A percentile compares a stretch with the other conserved stretches of the same genome.
Conservation (phyloP, 2,113 vertebrate species). For the Rhizomys pruinosus region DNA sequence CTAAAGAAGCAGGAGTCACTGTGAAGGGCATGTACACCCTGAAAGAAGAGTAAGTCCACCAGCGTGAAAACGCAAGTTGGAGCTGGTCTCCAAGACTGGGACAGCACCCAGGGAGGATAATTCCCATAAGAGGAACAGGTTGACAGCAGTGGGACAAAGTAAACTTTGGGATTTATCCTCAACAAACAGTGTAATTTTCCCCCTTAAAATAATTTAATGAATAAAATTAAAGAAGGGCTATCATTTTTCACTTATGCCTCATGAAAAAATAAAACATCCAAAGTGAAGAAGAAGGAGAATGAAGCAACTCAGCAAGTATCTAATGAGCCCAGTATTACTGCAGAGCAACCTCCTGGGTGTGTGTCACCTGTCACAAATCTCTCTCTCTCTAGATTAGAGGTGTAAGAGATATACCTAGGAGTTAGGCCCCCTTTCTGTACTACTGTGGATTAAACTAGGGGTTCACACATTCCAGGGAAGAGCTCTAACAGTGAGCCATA, state of each 20-base stretch:
- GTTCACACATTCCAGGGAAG: neutral
- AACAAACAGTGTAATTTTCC: neutral
- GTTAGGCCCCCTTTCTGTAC: neutral
- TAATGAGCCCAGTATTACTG: neutral
- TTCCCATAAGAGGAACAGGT: rapidly evolving
- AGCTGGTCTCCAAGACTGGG: no score
- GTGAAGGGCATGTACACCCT: neutral
- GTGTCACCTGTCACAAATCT: neutral
- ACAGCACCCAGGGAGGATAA: neutral
- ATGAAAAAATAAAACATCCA: neutral
- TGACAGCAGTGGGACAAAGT: neutral
- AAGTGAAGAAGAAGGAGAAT: neutral
- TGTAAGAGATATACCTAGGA: neutral
- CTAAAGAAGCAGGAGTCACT: neutral
- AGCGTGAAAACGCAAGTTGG: neutral
- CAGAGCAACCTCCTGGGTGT: neutral
- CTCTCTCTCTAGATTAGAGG: neutral
- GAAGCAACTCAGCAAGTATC: neutral
- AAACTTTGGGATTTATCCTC: neutral
- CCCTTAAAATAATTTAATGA: neutral
- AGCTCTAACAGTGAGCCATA: neutral
- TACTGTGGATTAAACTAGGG: neutral
- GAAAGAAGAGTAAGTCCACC: neutral
- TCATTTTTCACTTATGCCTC: neutral
- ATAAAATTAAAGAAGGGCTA: neutral